A percentile compares a stretch with the other conserved stretches of the same genome.
Conservation (phyloP, 2,113 vertebrate genomes). For the Leucoraja erinaceus region DNA sequence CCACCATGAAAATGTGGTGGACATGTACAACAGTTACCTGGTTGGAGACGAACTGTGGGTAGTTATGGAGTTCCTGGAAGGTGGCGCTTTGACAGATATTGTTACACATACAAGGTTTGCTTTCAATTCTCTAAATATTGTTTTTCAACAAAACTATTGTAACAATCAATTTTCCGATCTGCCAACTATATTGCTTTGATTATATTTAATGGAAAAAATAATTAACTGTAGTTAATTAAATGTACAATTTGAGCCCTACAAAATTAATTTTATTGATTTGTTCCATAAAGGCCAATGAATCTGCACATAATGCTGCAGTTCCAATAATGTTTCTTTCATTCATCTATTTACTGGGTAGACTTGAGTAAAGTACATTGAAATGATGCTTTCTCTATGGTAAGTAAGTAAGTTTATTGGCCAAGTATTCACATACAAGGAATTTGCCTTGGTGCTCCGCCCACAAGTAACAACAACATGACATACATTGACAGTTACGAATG, state of each 20-base stretch:
- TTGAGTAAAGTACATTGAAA: neutral
- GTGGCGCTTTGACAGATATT: conserved; percentile 92
- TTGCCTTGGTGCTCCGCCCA: no score
- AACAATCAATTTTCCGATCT: neutral
- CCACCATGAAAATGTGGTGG: conserved; percentile 96
- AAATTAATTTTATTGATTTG: conserved; percentile 2
- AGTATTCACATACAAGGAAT: no score
- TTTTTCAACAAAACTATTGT: neutral
- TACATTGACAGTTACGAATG: no score
- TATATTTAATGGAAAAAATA: neutral
- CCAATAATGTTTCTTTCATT: neutral
- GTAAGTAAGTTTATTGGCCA: no score
- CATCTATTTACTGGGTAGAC: neutral
- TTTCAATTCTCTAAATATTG: neutral
- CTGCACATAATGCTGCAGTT: neutral
- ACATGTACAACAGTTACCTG: conserved; percentile 99
- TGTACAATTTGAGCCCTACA: neutral
- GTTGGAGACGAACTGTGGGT: conserved; percentile 95
- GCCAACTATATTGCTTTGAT: neutral
- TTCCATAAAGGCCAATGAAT: neutral
- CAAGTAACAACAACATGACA: no score
- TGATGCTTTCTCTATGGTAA: neutral
- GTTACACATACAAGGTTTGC: conserved; percentile 92
- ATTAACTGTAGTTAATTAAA: neutral
- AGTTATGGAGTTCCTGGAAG: conserved; percentile 98